Evolutionary conservation across 2,113 vertebrate species (phyloP), one percentile per base, ranked within the genome.

Genomic region (Agelaius phoeniceus): DNA sequence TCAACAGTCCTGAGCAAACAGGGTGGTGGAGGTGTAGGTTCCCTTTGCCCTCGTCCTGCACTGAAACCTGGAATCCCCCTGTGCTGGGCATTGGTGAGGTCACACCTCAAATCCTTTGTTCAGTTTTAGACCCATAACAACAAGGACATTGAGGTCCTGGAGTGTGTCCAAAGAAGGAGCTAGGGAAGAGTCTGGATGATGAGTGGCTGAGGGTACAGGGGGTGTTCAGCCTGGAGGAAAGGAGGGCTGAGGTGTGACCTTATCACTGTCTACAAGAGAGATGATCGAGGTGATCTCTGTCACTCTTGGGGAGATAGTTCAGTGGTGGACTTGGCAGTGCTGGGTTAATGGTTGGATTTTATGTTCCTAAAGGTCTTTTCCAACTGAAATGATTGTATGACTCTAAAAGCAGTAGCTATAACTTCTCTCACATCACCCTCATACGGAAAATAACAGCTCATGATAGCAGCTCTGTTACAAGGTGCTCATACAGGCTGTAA

Each of bases 1-100:
- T 90, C 88, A 88, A 52, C 72, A 90, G 35, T 43, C 83, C 65
- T 59, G 51, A 85, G 73, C 76, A 75, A 94, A 94, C 51, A 72
- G 43, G 43, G 33, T 1, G 3, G 35, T 48, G 52, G 19, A 11
- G 6, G 5, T 41, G 11, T 46, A 24, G 67, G 54, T 21, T 88
- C 84, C 43, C 44, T 87, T 69, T 76, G 49, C 49, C 33, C 41
- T 79, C 11, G 2, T 76, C n/a, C 69, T 92, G 49, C 10, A 5
- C 49, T 79, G 75, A 41, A 84, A 75, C 22, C 28, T 33, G 33
- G 58, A 90, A 51, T 67, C 57, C 63, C 43, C 31, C 43, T 20
- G 26, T 63, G 49, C 41, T 63, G 21, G n/a, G 21, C 35, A 33
- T 30, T 55, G 62, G 41, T 63, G 87, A 57, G 15, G 48, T 48